Evolutionary conservation across 2,888 invertebrate genomes (phyloP).

Genomic region (Sphinx pinastri): DNA sequence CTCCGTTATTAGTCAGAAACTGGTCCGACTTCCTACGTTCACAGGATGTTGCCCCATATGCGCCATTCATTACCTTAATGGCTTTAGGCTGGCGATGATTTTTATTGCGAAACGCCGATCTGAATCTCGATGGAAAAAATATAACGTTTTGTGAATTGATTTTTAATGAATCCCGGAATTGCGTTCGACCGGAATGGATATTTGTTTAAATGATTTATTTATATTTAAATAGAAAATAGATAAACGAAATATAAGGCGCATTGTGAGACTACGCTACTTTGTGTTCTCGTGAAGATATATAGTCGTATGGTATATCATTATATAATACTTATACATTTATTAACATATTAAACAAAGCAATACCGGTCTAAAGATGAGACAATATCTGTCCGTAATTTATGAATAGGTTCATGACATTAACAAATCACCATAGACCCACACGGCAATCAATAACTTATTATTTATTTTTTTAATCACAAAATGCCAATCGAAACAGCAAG

Average conservation of each 20-base stretch:
- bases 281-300: neutral
- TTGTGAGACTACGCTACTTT: no score
- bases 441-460: slow-evolving; percentile 40
- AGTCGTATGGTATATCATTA: neutral
- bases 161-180: slow-evolving; percentile 40
- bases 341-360: slow-evolving; percentile 3
- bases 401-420: slow-evolving; percentile 26
- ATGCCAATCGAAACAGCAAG: slow-evolving; percentile 53
- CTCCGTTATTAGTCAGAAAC: slow-evolving; percentile 75
- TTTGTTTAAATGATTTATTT: neutral
- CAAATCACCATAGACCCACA: slow-evolving; percentile 21
- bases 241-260: neutral
- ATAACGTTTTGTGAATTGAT: slow-evolving; percentile 34
- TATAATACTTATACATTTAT: neutral
- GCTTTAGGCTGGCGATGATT: slow-evolving; percentile 59
- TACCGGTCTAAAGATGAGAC: slow-evolving; percentile 13
- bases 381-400: slow-evolving; percentile 8
- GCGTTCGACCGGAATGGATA: neutral
- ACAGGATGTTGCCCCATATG: slow-evolving; percentile 81
- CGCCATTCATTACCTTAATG: slow-evolving; percentile 75
- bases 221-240: no score
- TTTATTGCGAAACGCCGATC: slow-evolving; percentile 67
- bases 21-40: slow-evolving; percentile 72
- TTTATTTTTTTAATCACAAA: slow-evolving; percentile 54
- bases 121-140: slow-evolving; percentile 41